phyloP scores from a whole-genome alignment of 2,113 vertebrate species.

The Psilopsiagon aymara region DNA sequence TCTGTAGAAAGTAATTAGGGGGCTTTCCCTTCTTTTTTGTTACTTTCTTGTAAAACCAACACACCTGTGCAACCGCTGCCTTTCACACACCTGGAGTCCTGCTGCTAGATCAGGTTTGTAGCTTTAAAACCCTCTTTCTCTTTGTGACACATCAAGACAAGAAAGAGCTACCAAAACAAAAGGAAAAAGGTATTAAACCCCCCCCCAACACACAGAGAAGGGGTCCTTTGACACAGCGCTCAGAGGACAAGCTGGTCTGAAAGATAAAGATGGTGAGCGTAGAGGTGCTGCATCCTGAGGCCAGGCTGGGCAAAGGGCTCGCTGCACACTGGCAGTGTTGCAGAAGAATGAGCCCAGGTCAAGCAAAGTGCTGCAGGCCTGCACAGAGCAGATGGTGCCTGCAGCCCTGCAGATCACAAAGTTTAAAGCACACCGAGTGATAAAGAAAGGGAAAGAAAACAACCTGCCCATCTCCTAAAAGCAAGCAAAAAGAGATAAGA shows the following conservation, averaged over 20 bases:
- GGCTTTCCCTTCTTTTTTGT: too few relatives aligned
- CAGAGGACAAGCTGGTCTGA: neutral
- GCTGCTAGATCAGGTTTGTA: neutral
- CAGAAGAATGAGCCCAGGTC: constrained; percentile 19
- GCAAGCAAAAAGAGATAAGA: neutral
- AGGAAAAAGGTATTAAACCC: neutral
- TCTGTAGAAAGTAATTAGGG: neutral
- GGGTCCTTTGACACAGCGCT: neutral
- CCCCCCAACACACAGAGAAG: neutral
- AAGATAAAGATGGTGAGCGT: neutral
- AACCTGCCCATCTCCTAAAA: neutral
- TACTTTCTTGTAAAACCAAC: neutral
- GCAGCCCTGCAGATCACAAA: constrained; percentile 37
- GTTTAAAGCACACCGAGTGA: neutral
- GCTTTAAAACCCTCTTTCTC: neutral
- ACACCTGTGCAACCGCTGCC: constrained; percentile 30
- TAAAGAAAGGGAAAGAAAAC: neutral
- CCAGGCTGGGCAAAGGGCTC: neutral
- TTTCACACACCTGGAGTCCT: neutral
- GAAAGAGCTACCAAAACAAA: neutral
- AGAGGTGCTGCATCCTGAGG: neutral
- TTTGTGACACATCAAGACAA: neutral
- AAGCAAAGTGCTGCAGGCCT: constrained; percentile 23
- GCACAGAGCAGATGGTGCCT: constrained; percentile 42
- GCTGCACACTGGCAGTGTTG: neutral